Evolutionary conservation across 2,888 invertebrate genomes (phyloP).

Genomic region (Nyleta sp.): DNA sequence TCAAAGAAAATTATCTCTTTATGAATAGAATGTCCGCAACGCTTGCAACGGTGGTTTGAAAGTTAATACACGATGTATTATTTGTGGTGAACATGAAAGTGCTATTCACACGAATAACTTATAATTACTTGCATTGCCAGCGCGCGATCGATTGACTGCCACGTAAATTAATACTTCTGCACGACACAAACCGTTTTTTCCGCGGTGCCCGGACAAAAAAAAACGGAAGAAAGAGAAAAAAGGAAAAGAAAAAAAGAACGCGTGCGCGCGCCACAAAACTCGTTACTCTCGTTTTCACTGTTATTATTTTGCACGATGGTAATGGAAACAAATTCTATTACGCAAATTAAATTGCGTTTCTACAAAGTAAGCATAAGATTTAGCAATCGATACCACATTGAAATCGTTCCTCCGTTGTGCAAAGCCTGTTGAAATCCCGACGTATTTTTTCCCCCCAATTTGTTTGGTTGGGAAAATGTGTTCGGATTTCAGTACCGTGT

Average conservation of each 20-base stretch:
- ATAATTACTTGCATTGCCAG: constrained; percentile 54
- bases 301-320: constrained; percentile 52
- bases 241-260: not conserved
- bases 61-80: constrained; percentile 56
- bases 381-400: constrained; percentile 57
- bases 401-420: constrained; percentile 50
- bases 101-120: constrained; percentile 60
- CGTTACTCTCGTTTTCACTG: constrained; percentile 53
- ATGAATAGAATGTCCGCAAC: constrained; percentile 55
- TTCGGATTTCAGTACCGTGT: constrained; percentile 37
- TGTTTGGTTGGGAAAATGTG: constrained; percentile 50
- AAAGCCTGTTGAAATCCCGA: constrained; percentile 51
- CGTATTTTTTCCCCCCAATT: constrained; percentile 49
- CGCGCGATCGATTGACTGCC: constrained; percentile 46
- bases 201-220: not conserved
- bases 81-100: constrained; percentile 59
- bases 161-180: constrained; percentile 59
- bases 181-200: constrained; percentile 35
- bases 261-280: constrained; percentile 42
- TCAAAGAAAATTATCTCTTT: constrained; percentile 57
- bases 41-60: constrained; percentile 49
- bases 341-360: constrained; percentile 59
- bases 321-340: constrained; percentile 57
- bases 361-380: constrained; percentile 50
- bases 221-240: not conserved